Base-by-base conservation (phyloP, 1,140 invertebrate species). In the Papilio helenus region DNA sequence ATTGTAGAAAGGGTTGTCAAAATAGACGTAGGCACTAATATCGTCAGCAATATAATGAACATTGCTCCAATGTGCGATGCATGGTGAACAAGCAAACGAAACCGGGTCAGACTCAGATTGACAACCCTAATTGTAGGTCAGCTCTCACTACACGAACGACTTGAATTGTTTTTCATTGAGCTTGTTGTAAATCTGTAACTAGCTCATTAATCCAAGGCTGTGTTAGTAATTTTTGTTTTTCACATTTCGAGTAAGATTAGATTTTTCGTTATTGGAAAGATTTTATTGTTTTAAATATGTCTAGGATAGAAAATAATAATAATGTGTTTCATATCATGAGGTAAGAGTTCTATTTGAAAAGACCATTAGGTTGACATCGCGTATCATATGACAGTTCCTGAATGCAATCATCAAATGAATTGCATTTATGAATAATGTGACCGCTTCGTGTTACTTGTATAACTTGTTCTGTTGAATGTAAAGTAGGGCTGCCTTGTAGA, bases 351-450 rank as follows among this genome's bases (percentile, higher is more conserved):
- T 68, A 68, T 68, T 16, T 29, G 26, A 29, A 68, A 68, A 16
- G 61, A 68, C 5, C 61, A 68, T 68, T 68, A 68, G 12, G 26
- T 68, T 68, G 61, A 68, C 61, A 68, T 29, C 61, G 26, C 61
- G 14, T 68, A 74, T 74, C 44, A 18, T n/a, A 51, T 74, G 20
- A 23, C 72, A 49, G 72, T 74, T 74, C 72, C 23, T 26, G 42
- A 74, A 74, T 51, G 72, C 72, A 49, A 74, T 74, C 72, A 74
- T 74, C 72, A 49, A 51, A 74, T 49, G 72, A 49, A 49, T 74
- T 74, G 72, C 51, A 46, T 74, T 74, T 74, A 51, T 74, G 72
- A 74, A 74, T 74, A 74, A 74, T 74, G 72, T 51, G 72, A 49
- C 72, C 44, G 72, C 72, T 29, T 49, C 44, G 44, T 74, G 72